Evolutionary conservation across 1,140 invertebrate species (phyloP), one percentile per base, ranked within the genome.

Genomic region (Arctopsyche grandis): DNA sequence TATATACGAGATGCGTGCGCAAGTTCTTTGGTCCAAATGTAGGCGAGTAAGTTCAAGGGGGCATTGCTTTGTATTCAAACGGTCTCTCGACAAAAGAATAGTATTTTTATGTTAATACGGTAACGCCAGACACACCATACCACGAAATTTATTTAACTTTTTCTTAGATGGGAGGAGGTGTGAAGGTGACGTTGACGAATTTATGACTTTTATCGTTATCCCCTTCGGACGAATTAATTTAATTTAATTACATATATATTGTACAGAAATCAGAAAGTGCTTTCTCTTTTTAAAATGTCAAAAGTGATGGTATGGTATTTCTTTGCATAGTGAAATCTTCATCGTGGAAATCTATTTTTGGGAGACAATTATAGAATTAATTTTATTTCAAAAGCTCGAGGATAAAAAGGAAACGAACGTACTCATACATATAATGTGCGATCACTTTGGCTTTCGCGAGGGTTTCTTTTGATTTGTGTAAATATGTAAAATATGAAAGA

Each of bases 41-140:
- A 16, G 58, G 58, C 9, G 21, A 22, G 58, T 16, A 22, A 26
- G 24, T 26, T 29, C 63, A 29, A 66, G 21, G 22, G 22, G 63
- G 10, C 5, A 19, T 22, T 12, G 9, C 63, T 66, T 66, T 66
- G 24, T 66, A 66, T 66, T 66, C 63, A 66, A 66, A 66, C 21
- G 63, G 19, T 24, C 26, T 66, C 24, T 12, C 63, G 7, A 26
- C 22, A 66, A 29, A 66, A 66, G 63, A 66, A 66, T 66, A 66
- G 63, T 66, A 24, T 66, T 66, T 66, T 66, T 66, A 66, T 66
- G 63, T 66, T 66, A 66, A 66, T 66, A 22, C 63, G 10, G 24
- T 5, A 38, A 38, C 29, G 29, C 7, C 29, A 38, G 29, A 38
- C 29, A 38, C 29, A 38, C 29, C 29, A 38, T 38, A 38, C 29